These are phyloP conservation scores for Agonum fuliginosum DNA, from an alignment of 2,888 invertebrate genomes.

Conservation along the genomic window DNA sequence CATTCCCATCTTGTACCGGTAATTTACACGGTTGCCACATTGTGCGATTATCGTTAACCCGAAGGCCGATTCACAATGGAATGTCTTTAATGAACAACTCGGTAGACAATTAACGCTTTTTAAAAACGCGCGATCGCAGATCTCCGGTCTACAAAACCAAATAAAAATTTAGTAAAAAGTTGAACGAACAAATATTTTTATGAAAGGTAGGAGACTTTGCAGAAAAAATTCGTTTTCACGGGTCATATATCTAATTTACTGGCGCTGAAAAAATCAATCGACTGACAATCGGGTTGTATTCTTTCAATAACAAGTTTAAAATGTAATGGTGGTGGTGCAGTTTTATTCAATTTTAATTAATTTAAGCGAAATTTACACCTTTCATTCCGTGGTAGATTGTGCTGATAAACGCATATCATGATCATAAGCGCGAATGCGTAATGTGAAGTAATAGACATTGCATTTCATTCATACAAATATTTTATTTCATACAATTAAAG, in stretches of 20 bases:
- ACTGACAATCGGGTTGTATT: conserved; percentile 1
- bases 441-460: too few species aligned
- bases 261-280: conserved; percentile 37
- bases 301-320: conserved; percentile 6
- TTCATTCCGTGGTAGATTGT: not conserved
- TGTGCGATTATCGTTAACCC: conserved; percentile 55
- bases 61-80: conserved; percentile 56
- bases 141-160: conserved; percentile 25
- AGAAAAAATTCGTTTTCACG: conserved; percentile 56
- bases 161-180: conserved; percentile 17
- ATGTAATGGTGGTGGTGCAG: too few species aligned
- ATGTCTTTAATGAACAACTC: conserved; percentile 55
- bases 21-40: conserved; percentile 55
- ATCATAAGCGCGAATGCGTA: too few species aligned
- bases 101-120: conserved; percentile 43
- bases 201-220: conserved; percentile 19
- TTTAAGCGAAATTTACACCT: not conserved
- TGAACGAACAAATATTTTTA: conserved; percentile 33
- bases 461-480: too few species aligned
- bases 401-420: not conserved
- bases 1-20: conserved; percentile 46
- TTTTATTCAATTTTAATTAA: conserved; percentile 10
- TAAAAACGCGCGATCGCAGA: conserved; percentile 29
- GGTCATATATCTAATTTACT: conserved; percentile 56
- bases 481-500: too few species aligned